These are phyloP conservation scores for Gryon sp. DNA, from an alignment of 1,140 invertebrate genomes.

Conservation along the genomic window DNA sequence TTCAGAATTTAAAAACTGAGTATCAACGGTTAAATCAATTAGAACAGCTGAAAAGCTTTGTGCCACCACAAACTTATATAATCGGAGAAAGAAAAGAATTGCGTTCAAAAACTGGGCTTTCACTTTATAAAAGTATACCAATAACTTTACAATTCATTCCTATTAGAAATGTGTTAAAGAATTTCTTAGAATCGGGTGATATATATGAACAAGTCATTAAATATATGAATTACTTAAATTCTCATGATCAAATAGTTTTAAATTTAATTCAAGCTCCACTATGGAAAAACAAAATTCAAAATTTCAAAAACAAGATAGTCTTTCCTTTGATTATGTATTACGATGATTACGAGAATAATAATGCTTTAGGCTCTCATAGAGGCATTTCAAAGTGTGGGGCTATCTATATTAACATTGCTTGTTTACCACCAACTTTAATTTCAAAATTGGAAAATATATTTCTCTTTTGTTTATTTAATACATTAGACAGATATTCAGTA, in stretches of 20 bases:
- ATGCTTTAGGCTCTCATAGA: slow-evolving; percentile 67
- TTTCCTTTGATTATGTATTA: slow-evolving; percentile 66
- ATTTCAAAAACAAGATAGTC: slow-evolving; percentile 51
- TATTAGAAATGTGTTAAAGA: slow-evolving; percentile 38
- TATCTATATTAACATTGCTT: slow-evolving; percentile 64
- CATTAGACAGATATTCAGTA: slow-evolving; percentile 1
- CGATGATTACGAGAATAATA: slow-evolving; percentile 60
- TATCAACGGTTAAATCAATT: background rate
- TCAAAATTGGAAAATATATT: no score
- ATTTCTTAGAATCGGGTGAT: slow-evolving; percentile 42
- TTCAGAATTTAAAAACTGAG: background rate
- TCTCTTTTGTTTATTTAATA: slow-evolving; percentile 36
- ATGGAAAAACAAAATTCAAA: slow-evolving; percentile 57
- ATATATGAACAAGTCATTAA: slow-evolving; percentile 13
- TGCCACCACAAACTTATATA: background rate
- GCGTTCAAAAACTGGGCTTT: background rate
- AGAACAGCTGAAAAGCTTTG: background rate
- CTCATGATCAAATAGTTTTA: slow-evolving; percentile 14
- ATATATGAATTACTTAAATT: slow-evolving; percentile 21
- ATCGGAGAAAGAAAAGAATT: background rate
- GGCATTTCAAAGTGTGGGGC: slow-evolving; percentile 64
- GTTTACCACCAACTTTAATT: slow-evolving; percentile 59
- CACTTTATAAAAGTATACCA: background rate
- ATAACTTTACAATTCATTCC: slow-evolving; percentile 35
- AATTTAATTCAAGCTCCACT: slow-evolving; percentile 66